These are phyloP conservation scores for Scleropages formosus DNA, from an alignment of 2,797 vertebrate genomes.

Conservation along the genomic window DNA sequence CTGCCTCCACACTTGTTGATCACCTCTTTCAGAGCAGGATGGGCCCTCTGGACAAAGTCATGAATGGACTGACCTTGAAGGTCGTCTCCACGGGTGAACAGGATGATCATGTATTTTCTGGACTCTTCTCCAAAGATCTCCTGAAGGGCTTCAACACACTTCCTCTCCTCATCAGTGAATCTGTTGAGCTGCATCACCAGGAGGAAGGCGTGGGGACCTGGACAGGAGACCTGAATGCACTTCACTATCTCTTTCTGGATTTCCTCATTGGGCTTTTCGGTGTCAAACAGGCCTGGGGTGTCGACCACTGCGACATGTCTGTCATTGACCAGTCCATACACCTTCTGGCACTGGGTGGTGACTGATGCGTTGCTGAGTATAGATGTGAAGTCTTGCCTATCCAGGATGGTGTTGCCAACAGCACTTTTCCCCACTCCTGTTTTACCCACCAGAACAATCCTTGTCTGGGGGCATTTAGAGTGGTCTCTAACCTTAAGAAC, in stretches of 20 bases:
- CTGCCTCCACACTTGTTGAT: conserved; percentile 2
- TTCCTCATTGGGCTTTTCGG: accelerated
- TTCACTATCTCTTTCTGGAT: conserved; percentile 4
- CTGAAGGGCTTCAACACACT: not conserved
- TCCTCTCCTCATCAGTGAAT: not conserved
- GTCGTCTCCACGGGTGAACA: conserved; percentile 9
- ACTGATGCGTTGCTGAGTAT: not conserved
- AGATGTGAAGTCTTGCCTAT: not conserved
- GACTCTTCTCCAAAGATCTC: not conserved
- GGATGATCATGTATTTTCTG: not conserved
- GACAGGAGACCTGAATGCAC: not conserved
- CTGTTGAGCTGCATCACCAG: too few relatives aligned
- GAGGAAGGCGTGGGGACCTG: conserved; percentile 10
- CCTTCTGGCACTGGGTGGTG: conserved; percentile 17
- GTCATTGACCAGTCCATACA: accelerated
- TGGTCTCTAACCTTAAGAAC: too few relatives aligned
- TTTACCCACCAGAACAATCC: conserved; percentile 48
- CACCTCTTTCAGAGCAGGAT: not conserved
- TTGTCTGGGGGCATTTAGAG: not conserved
- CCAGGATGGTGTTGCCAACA: conserved; percentile 46
- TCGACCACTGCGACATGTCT: conserved; percentile 32
- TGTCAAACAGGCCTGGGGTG: conserved; percentile 46
- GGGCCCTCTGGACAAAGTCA: not conserved
- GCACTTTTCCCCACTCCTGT: conserved; percentile 51
- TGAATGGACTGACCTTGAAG: not conserved